These are phyloP conservation scores for Harpagoxenus sublaevis DNA, from an alignment of 2,888 invertebrate genomes.

Conservation along the genomic window DNA sequence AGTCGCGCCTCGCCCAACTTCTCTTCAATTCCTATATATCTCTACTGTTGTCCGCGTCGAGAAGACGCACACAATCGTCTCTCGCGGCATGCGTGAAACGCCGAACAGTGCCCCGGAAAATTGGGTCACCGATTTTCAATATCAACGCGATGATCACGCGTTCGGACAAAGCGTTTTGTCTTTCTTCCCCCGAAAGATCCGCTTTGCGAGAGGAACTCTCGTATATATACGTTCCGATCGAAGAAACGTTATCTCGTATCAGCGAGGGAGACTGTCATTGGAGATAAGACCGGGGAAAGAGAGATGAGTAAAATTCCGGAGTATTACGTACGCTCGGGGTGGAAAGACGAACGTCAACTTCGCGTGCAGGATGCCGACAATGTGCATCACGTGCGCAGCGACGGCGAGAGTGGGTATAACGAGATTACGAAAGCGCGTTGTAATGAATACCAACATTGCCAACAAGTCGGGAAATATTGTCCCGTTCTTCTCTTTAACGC, in stretches of 20 bases:
- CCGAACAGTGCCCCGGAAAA: constrained; percentile 4
- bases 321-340: not conserved
- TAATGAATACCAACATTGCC: constrained; percentile 71
- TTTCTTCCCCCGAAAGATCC: not conserved
- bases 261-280: not conserved
- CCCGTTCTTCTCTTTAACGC: constrained; percentile 25
- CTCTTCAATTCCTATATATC: not conserved
- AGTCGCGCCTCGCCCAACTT: not conserved
- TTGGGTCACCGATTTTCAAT: constrained; percentile 25
- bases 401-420: constrained; percentile 57
- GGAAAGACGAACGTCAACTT: not conserved
- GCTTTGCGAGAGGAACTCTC: not conserved
- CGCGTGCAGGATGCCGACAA: not conserved
- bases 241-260: not conserved
- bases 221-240: too few species aligned
- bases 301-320: not conserved
- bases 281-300: not conserved
- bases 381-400: constrained; percentile 5
- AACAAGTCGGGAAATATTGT: constrained; percentile 59
- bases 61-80: not conserved
- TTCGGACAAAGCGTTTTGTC: not conserved
- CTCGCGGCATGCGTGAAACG: not conserved
- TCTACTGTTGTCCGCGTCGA: not conserved
- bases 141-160: not conserved
- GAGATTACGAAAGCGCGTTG: constrained; percentile 66